Percentiles rank a stretch among this genome's conserved stretches.
These are phyloP conservation scores for Xanthorhoe spadicearia DNA, from an alignment of 2,888 invertebrate genomes.

Conservation along the genomic window DNA sequence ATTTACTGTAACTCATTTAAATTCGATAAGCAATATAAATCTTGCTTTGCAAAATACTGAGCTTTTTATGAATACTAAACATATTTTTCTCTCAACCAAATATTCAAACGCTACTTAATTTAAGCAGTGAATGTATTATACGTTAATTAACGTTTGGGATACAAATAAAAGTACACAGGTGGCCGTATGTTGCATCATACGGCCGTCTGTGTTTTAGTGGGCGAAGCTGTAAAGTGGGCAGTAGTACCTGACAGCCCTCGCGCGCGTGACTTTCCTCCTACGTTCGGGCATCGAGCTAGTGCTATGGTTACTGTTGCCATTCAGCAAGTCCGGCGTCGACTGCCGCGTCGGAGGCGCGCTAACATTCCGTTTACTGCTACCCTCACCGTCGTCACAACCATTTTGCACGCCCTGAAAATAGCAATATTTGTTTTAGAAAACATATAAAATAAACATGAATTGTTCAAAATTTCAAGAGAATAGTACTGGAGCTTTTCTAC, in stretches of 20 bases:
- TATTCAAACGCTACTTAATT: too few species aligned
- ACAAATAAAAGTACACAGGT: too few species aligned
- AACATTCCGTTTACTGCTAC: constrained; percentile 69
- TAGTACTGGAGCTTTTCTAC: constrained; percentile 30
- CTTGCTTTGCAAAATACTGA: too few species aligned
- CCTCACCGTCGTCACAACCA: constrained; percentile 72
- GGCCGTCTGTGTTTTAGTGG: not conserved
- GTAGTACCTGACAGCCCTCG: constrained; percentile 68
- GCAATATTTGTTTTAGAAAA: constrained; percentile 14
- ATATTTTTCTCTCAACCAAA: too few species aligned
- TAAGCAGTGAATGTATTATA: too few species aligned
- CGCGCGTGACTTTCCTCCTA: constrained; percentile 71
- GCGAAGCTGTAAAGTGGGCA: constrained; percentile 3
- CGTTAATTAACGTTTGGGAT: too few species aligned
- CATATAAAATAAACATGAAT: not conserved
- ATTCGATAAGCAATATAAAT: too few species aligned
- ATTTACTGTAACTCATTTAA: too few species aligned
- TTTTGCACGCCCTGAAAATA: constrained; percentile 60
- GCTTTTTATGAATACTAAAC: too few species aligned
- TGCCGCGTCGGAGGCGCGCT: constrained; percentile 80
- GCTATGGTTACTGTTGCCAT: constrained; percentile 81
- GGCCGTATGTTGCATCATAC: too few species aligned
- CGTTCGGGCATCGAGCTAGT: constrained; percentile 78
- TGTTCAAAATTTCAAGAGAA: constrained; percentile 7
- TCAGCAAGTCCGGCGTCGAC: constrained; percentile 77